Percentiles rank a stretch among this genome's conserved stretches.
phyloP scores from a whole-genome alignment of 2,797 vertebrate species.

The Trematomus bernacchii region DNA sequence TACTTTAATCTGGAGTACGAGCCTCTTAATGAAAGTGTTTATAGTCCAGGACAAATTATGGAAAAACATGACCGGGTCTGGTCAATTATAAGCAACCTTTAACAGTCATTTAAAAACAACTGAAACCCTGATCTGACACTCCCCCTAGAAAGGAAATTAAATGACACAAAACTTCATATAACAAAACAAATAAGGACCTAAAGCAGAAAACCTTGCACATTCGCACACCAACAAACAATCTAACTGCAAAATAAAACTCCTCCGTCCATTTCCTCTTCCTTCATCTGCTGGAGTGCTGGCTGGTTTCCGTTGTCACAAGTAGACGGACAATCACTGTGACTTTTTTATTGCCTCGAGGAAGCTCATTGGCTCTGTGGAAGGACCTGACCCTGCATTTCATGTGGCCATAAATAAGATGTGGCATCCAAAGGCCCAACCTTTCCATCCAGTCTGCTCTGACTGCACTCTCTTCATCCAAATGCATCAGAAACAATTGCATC shows the following conservation, averaged over 20 bases:
- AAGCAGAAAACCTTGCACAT: not conserved
- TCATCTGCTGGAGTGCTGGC: conserved; percentile 51
- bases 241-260: conserved; percentile 28
- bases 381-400: conserved; percentile 82
- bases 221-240: conserved; percentile 3
- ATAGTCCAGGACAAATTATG: not conserved
- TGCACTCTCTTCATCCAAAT: conserved; percentile 52
- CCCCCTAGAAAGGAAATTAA: not conserved
- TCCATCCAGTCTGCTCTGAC: conserved; percentile 60
- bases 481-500: conserved; percentile 29
- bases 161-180: not conserved
- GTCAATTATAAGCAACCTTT: not conserved
- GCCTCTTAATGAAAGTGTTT: conserved; percentile 1
- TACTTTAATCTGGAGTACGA: not conserved
- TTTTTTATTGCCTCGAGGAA: conserved; percentile 76
- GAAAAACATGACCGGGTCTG: not conserved
- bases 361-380: conserved; percentile 72
- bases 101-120: not conserved
- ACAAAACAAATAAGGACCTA: conserved; percentile 6
- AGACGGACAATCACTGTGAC: conserved; percentile 68
- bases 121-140: conserved; percentile 17
- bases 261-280: conserved; percentile 33
- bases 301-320: conserved; percentile 52
- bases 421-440: conserved; percentile 64
- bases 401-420: conserved; percentile 81